Evolutionary conservation across 2,113 vertebrate species (phyloP).

Genomic region (Theristicus caerulescens): DNA sequence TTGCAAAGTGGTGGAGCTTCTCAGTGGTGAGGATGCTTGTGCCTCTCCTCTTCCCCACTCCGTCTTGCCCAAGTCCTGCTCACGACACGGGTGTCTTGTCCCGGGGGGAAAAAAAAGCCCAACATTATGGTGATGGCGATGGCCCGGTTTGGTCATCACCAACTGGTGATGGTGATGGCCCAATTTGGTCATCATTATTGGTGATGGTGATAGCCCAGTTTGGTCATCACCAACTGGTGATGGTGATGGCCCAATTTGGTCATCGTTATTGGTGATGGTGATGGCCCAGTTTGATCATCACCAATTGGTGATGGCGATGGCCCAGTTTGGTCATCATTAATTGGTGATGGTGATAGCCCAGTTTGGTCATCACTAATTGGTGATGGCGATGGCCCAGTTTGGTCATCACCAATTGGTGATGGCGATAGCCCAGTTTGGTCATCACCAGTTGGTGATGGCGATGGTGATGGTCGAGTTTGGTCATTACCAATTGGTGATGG

Average conservation of each 20-base stretch:
- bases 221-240: too few species aligned
- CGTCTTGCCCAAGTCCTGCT: not conserved
- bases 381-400: not conserved
- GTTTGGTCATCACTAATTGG: not conserved
- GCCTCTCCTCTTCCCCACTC: not conserved
- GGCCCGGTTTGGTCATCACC: not conserved
- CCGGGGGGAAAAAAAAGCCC: rapidly evolving
- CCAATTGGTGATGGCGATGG: not conserved
- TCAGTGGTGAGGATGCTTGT: not conserved
- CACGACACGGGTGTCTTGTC: not conserved
- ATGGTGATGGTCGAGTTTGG: not conserved
- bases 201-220: not conserved
- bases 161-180: not conserved
- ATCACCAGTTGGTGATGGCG: rapidly evolving
- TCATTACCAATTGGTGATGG: rapidly evolving
- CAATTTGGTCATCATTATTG: not conserved
- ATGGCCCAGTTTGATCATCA: not conserved
- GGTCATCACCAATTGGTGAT: not conserved
- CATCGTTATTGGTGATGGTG: rapidly evolving
- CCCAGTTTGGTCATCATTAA: not conserved
- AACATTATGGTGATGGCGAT: too few species aligned
- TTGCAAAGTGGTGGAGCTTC: not conserved
- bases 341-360: too few species aligned
- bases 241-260: not conserved
- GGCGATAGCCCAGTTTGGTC: too few species aligned